Evolutionary conservation across 2,888 invertebrate genomes (phyloP).

Genomic region (Stegana nigrithorax): DNA sequence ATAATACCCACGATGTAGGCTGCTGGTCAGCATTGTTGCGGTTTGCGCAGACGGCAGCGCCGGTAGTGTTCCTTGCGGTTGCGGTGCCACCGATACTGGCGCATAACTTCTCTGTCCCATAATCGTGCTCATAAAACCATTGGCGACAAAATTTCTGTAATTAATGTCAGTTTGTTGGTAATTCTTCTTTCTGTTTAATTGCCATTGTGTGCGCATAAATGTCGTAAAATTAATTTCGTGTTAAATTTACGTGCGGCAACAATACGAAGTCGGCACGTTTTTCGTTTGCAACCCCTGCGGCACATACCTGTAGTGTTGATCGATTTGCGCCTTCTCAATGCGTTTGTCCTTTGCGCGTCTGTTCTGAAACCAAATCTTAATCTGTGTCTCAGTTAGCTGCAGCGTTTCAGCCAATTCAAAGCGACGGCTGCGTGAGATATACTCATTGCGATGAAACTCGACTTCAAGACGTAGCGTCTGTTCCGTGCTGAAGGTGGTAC

Average conservation of each 20-base stretch:
- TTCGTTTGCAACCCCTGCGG: constrained; percentile 53
- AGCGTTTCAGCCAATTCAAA: constrained; percentile 82
- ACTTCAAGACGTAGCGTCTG: constrained; percentile 91
- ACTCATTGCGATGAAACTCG: constrained; percentile 92
- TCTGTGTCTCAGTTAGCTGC: constrained; percentile 81
- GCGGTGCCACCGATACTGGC: constrained; percentile 64
- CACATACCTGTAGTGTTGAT: constrained; percentile 90
- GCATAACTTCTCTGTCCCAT: constrained; percentile 65
- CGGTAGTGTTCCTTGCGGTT: constrained; percentile 68
- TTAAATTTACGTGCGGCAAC: constrained; percentile 63
- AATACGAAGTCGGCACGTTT: constrained; percentile 57
- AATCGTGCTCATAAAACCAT: constrained; percentile 72
- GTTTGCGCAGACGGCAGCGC: constrained; percentile 57
- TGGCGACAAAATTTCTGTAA: constrained; percentile 73
- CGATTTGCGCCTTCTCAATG: constrained; percentile 94
- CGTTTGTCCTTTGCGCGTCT: constrained; percentile 95
- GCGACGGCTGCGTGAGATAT: constrained; percentile 87
- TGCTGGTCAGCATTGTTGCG: constrained; percentile 35
- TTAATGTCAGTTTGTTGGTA: no score
- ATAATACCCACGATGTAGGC: constrained; percentile 41
- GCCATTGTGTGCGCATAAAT: constrained; percentile 60
- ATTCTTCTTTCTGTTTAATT: no score
- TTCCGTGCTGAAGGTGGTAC: constrained; percentile 94
- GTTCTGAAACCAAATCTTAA: constrained; percentile 95
- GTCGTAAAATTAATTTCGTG: constrained; percentile 66